A percentile compares a stretch with the other conserved stretches of the same genome.
These are phyloP conservation scores for Bos taurus DNA, from an alignment of 2,113 vertebrate genomes.

Conservation along the genomic window ARS-UCD2.0 NC_037340.1:81276501-81277000, in stretches of 20 bases:
- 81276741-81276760: not conserved
- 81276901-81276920: not conserved
- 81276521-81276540: not conserved
- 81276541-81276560: not conserved
- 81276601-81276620: not conserved
- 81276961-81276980: no score
- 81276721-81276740: not conserved
- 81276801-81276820: not conserved
- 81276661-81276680: not conserved
- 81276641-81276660: not conserved
- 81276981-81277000: not conserved
- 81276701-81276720: not conserved
- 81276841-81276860: not conserved
- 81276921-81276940: fast-evolving
- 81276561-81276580: fast-evolving
- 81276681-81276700: not conserved
- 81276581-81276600: not conserved
- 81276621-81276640: not conserved
- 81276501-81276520: not conserved
- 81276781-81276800: not conserved
- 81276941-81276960: fast-evolving
- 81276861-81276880: fast-evolving
- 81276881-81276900: fast-evolving
- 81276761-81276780: not conserved
- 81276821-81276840: not conserved